phyloP scores from a whole-genome alignment of 2,888 invertebrate genomes.

The Drosophila pseudotalamancana region DNA sequence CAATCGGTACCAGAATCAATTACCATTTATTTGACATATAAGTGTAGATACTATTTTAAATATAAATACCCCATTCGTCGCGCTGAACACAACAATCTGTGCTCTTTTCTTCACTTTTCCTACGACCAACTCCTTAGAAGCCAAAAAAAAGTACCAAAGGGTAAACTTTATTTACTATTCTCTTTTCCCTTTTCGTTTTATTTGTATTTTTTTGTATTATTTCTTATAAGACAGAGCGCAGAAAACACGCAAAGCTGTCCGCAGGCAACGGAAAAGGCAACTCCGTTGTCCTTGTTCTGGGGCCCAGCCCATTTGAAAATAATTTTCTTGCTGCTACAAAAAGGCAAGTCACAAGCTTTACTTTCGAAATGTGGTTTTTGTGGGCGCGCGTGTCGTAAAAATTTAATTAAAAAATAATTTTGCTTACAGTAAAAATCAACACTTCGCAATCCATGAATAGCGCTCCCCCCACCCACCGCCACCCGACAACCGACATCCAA shows the following conservation, averaged over 20 bases:
- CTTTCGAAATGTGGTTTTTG: constrained; percentile 39
- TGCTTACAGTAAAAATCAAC: constrained; percentile 71
- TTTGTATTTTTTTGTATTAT: constrained; percentile 18
- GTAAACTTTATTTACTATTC: constrained; percentile 70
- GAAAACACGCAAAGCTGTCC: constrained; percentile 60
- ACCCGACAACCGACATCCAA: constrained; percentile 41
- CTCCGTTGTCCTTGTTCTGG: constrained; percentile 31
- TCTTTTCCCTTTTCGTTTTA: constrained; percentile 1
- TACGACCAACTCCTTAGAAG: constrained; percentile 37
- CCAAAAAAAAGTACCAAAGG: constrained; percentile 49
- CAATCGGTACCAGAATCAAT: neutral
- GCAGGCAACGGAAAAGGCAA: constrained; percentile 19
- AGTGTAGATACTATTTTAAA: neutral
- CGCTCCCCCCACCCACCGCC: constrained; percentile 34
- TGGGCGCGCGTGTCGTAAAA: constrained; percentile 67
- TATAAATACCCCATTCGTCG: constrained; percentile 1
- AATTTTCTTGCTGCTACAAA: constrained; percentile 42
- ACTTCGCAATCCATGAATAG: constrained; percentile 46
- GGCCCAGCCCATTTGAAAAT: constrained; percentile 35
- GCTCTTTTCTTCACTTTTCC: constrained; percentile 44
- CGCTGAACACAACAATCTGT: constrained; percentile 26
- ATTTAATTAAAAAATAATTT: constrained; percentile 78
- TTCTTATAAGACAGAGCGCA: constrained; percentile 57
- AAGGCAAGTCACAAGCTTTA: constrained; percentile 52
- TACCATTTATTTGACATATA: neutral